Evolutionary conservation across 2,113 vertebrate species (phyloP).

Genomic region (Irena cyanogastra): DNA sequence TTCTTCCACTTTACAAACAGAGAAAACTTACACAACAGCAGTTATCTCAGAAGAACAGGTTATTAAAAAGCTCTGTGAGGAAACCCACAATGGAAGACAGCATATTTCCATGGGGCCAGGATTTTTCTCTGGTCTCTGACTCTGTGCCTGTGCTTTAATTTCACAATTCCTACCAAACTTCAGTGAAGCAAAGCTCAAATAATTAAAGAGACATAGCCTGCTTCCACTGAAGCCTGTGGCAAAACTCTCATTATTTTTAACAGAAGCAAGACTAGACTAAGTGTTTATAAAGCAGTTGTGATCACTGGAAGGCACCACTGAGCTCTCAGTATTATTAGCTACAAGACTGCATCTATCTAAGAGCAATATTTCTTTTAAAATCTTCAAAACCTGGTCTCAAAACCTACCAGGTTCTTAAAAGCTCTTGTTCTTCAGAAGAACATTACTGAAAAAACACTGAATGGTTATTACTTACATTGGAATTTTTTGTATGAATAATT

Average conservation of each 20-base stretch:
- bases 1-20: neutral
- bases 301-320: neutral
- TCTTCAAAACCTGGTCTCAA: neutral
- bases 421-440: neutral
- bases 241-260: slow-evolving; percentile 41
- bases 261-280: neutral
- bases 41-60: neutral
- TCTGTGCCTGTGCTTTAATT: neutral
- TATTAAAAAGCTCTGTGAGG: slow-evolving; percentile 8
- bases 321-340: neutral
- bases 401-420: neutral
- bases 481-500: neutral
- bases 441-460: neutral
- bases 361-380: neutral
- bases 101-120: neutral
- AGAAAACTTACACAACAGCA: neutral
- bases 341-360: neutral
- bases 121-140: neutral
- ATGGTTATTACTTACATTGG: neutral
- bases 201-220: neutral
- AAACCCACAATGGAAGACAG: neutral
- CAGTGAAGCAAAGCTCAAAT: slow-evolving; percentile 1
- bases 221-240: neutral
- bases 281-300: neutral
- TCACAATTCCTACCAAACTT: neutral